phyloP scores from a whole-genome alignment of 2,113 vertebrate genomes.

The Boleophthalmus pectinirostris region DNA sequence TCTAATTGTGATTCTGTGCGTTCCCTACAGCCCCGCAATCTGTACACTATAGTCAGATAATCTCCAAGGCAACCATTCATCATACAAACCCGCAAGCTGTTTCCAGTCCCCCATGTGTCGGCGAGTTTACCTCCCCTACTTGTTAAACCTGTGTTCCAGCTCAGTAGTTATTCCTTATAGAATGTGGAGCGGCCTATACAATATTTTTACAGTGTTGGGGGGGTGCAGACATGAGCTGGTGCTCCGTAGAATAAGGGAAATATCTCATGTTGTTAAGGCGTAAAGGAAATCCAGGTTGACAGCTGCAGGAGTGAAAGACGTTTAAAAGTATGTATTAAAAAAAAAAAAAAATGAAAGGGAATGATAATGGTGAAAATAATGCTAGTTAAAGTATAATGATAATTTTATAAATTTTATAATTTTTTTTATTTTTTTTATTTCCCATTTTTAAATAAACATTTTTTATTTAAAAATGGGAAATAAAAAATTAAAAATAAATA shows the following conservation, averaged over 20 bases:
- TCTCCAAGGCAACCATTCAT: slow-evolving; percentile 19
- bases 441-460: too few relatives aligned
- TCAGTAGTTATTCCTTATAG: slow-evolving; percentile 1
- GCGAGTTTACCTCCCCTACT: slow-evolving; percentile 30
- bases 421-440: too few relatives aligned
- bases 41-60: slow-evolving; percentile 15
- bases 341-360: too few relatives aligned
- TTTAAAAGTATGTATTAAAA: too few relatives aligned
- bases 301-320: too few relatives aligned
- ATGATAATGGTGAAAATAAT: too few relatives aligned
- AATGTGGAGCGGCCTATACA: not conserved
- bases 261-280: not conserved
- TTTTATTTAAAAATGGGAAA: too few relatives aligned
- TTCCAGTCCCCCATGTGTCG: slow-evolving; percentile 49
- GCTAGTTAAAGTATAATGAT: too few relatives aligned
- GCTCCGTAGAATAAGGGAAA: not conserved
- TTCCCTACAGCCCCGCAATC: slow-evolving; percentile 24
- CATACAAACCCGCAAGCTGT: slow-evolving; percentile 48
- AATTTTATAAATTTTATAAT: too few relatives aligned
- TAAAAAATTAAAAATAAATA: too few relatives aligned
- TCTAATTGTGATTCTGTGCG: slow-evolving; percentile 24
- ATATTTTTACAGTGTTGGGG: not conserved
- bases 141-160: not conserved
- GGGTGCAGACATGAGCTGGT: not conserved
- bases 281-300: too few relatives aligned